phyloP scores from a whole-genome alignment of 1,140 invertebrate species.

The Bombus ignitus region DNA sequence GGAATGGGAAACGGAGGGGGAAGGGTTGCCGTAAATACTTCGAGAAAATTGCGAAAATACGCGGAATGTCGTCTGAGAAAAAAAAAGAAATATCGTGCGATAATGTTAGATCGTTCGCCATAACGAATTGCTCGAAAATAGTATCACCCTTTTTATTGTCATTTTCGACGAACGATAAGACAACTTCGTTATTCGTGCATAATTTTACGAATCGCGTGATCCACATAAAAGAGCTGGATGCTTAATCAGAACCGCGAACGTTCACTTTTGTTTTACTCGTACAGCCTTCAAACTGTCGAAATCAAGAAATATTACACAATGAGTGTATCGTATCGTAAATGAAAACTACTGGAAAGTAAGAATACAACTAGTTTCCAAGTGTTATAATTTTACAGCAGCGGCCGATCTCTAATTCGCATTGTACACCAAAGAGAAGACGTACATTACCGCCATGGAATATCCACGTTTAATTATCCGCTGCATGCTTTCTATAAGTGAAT shows the following conservation, averaged over 20 bases:
- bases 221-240: background rate
- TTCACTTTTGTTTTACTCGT: slow-evolving; percentile 1
- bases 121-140: background rate
- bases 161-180: background rate
- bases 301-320: slow-evolving; percentile 20
- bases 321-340: background rate
- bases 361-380: background rate
- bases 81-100: background rate
- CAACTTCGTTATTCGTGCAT: background rate
- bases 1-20: no score
- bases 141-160: no score
- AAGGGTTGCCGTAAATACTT: background rate
- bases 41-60: slow-evolving; percentile 31
- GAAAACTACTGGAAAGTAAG: background rate
- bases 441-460: background rate
- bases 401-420: background rate
- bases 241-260: background rate
- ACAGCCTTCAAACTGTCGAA: slow-evolving; percentile 21
- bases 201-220: background rate
- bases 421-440: background rate
- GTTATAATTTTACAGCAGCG: slow-evolving; percentile 13
- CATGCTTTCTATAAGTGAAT: slow-evolving; percentile 8
- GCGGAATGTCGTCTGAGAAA: slow-evolving; percentile 14
- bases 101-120: background rate
- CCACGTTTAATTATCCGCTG: slow-evolving; percentile 18